These are phyloP conservation scores for Acrossocheilus fasciatus DNA, from an alignment of 2,797 vertebrate genomes.

Conservation along the genomic window DNA sequence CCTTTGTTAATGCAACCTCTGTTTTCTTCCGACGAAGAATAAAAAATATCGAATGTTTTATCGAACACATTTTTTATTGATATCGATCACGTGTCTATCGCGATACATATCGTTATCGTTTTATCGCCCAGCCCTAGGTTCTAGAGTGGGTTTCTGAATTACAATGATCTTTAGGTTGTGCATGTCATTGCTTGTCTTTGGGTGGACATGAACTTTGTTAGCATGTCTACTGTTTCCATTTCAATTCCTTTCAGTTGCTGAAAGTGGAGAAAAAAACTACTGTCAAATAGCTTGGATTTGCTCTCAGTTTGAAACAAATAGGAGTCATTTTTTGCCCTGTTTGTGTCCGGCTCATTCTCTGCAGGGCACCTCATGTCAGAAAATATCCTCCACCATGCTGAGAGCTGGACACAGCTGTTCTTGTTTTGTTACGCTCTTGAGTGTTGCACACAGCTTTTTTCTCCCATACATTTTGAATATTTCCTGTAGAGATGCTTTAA, in stretches of 20 bases:
- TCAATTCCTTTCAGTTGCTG: background rate
- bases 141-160: background rate
- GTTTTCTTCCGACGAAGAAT: no score
- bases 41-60: no score
- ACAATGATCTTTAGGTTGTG: background rate
- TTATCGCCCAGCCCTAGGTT: no score
- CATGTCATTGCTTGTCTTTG: conserved; percentile 2
- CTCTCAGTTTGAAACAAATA: conserved; percentile 33
- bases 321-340: conserved; percentile 30
- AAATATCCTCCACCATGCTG: conserved; percentile 43
- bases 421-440: conserved; percentile 41
- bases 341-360: conserved; percentile 38
- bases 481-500: background rate
- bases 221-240: background rate
- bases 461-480: background rate
- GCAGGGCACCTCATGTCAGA: conserved; percentile 45
- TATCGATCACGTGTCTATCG: no score
- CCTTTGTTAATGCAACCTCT: no score
- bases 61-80: no score
- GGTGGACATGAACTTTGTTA: background rate
- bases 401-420: conserved; percentile 47
- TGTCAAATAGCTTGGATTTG: conserved; percentile 27
- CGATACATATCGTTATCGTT: no score
- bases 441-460: background rate
- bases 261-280: background rate